Base-by-base conservation (phyloP, 2,113 vertebrate genomes). In the Cottus gobio region DNA sequence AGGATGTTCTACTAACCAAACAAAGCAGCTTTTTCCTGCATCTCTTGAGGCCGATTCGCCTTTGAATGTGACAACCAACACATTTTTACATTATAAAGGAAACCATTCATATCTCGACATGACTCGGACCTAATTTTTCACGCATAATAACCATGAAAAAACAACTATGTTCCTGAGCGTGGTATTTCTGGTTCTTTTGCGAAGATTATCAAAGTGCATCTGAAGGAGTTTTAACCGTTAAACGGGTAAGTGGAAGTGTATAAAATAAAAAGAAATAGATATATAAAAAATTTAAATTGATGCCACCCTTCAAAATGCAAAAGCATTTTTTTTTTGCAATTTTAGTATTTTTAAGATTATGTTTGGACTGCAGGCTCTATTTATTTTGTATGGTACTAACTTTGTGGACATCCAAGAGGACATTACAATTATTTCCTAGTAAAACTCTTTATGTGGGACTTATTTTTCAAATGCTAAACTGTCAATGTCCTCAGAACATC, bases 1-100 rank as follows among this genome's bases (percentile, higher is more conserved):
- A 70, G 1, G 60, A 69, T 28, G n/a, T 61, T 31, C 26, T 24
- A 56, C 9, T 26, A 77, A 37, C 66, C 70, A 22, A 66, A 58
- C 39, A 52, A 75, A 58, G 54, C 54, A 9, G 46, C 48, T 74
- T 62, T 46, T 76, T 67, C 4, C 4, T 6, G 6, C 12, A 26
- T 39, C 58, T 28, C 36, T 24, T 30, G 12, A 16, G 62, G 16
- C 34, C 24, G 18, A 67, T 63, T 62, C 18, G 28, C 34, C 28
- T 64, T 16, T 20, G 7, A 54, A 60, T 42, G 50, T 79, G 66
- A 50, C 7, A 61, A 61, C 39, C 26, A 71, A 22, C 60, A 54
- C 52, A 58, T 81, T 58, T 52, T 65, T 11, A 9, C 37, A 46
- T 54, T 10, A 11, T 22, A 42, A 57, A 42, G 8, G 42, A 71